Conservation (phyloP, 2,113 vertebrate genomes). For the Pontoporia blainvillei region DNA sequence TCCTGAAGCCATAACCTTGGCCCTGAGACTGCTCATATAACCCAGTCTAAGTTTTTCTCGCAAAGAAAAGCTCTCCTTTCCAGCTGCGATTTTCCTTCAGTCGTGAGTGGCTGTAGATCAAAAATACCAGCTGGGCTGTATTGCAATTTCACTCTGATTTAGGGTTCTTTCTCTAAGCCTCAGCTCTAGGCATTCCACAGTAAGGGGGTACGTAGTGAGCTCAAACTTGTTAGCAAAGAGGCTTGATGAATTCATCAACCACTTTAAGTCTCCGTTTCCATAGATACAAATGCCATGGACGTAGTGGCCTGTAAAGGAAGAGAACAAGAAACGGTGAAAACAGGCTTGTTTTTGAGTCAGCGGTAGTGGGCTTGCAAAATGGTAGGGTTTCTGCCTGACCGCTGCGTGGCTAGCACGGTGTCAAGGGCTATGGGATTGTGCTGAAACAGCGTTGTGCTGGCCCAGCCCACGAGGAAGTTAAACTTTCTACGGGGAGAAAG, state of each 20-base stretch:
- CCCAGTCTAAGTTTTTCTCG: background rate
- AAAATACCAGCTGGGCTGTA: constrained; percentile 82
- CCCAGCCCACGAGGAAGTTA: background rate
- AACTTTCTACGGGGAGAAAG: background rate
- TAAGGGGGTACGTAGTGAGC: constrained; percentile 78
- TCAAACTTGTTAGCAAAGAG: constrained; percentile 87
- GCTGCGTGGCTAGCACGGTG: rapidly evolving
- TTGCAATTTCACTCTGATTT: constrained; percentile 77
- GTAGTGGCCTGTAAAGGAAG: constrained; percentile 77
- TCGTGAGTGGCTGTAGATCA: constrained; percentile 30
- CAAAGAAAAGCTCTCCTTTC: background rate
- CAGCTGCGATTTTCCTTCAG: background rate
- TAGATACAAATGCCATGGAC: constrained; percentile 82
- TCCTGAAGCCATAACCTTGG: background rate
- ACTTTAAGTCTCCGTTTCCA: constrained; percentile 82
- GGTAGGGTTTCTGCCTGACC: no score
- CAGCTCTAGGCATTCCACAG: constrained; percentile 83
- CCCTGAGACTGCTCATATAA: background rate
- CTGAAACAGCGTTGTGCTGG: rapidly evolving
- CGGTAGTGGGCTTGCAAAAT: background rate
- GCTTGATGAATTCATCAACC: constrained; percentile 76
- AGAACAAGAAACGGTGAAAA: background rate
- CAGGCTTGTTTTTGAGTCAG: background rate
- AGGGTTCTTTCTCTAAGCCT: constrained; percentile 78
- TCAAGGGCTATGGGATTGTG: background rate